Conservation (phyloP, 2,888 invertebrate species). For the Pediacus dermestoides region DNA sequence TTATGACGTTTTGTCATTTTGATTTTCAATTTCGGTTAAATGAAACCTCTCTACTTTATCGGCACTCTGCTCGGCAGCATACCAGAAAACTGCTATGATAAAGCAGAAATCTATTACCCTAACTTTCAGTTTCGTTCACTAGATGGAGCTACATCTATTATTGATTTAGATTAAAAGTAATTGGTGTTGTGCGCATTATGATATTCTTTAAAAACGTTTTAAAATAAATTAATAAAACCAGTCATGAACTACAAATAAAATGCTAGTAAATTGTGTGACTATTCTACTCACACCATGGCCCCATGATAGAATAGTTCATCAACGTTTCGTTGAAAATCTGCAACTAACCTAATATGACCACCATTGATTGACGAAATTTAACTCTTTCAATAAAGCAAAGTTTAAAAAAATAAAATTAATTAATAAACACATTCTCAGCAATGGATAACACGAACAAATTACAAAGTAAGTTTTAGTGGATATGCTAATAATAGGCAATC, state of each 20-base stretch:
- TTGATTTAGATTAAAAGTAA: slow-evolving; percentile 20
- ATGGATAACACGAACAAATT: slow-evolving; percentile 3
- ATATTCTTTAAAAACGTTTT: slow-evolving; percentile 13
- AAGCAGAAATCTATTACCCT: no score
- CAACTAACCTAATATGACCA: slow-evolving; percentile 25
- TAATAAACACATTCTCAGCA: no score
- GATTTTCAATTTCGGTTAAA: no score
- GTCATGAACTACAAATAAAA: slow-evolving; percentile 8
- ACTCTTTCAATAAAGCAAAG: no score
- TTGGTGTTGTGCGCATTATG: slow-evolving; percentile 21
- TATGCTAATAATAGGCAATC: no score
- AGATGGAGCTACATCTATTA: slow-evolving; percentile 15
- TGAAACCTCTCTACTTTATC: no score
- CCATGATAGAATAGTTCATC: slow-evolving; percentile 10
- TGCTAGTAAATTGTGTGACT: slow-evolving; percentile 3
- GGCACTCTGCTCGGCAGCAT: no score
- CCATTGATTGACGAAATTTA: slow-evolving; percentile 18
- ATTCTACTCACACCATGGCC: slow-evolving; percentile 4
- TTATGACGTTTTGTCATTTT: no score
- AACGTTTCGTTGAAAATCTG: slow-evolving; percentile 4
- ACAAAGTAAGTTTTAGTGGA: slow-evolving; percentile 13
- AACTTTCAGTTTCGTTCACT: no score
- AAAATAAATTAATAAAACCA: slow-evolving; percentile 14
- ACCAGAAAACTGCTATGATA: no score
- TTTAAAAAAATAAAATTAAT: no score